Base-by-base conservation (phyloP, 2,888 invertebrate species). In the Ochropacha duplaris region DNA sequence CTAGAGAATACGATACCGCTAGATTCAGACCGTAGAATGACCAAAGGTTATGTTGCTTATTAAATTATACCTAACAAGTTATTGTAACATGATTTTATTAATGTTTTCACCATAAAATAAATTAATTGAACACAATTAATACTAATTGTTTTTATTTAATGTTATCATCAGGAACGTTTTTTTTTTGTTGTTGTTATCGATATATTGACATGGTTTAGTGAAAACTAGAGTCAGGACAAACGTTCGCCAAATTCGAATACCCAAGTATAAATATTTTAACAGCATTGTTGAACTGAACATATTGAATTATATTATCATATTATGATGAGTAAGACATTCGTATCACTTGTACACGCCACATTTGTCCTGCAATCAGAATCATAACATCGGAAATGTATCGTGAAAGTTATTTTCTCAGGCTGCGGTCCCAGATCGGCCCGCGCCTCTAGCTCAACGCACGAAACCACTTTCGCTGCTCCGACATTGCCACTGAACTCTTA, bases 381-480 rank as follows among this genome's bases (percentile, higher is more conserved):
- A 73, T 82, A 79, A 80, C 76, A 79, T 81, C 81, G 88, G 87
- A 90, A 88, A 86, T 83, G 80, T 87, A 86, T 77, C 86, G 92
- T 88, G 92, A 92, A 92, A 92, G 92, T 90, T 84, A 89, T 87
- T 89, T 90, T 90, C 89, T 87, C 89, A 85, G 78, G 80, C 83
- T 77, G 81, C 83, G 78, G 82, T 79, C 81, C 79, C 80, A 83
- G 86, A 78, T 81, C 76, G 73, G 81, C 69, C 77, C 74, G 83
- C 78, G 72, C 76, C 78, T 81, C 73, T 71, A 72, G 65, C 65
- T 67, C 74, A 77, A 81, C 81, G 82, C 83, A 84, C 83, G 81
- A 84, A 87, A 87, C 88, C 84, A 92, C 91, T 92, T 92, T 92
- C 92, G 86, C 90, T 87, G 66, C 74, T 56, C 68, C 74, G 77